Percentiles rank a stretch among this genome's conserved stretches.
phyloP scores from a whole-genome alignment of 2,888 invertebrate species.

The Eupeodes luniger region DNA sequence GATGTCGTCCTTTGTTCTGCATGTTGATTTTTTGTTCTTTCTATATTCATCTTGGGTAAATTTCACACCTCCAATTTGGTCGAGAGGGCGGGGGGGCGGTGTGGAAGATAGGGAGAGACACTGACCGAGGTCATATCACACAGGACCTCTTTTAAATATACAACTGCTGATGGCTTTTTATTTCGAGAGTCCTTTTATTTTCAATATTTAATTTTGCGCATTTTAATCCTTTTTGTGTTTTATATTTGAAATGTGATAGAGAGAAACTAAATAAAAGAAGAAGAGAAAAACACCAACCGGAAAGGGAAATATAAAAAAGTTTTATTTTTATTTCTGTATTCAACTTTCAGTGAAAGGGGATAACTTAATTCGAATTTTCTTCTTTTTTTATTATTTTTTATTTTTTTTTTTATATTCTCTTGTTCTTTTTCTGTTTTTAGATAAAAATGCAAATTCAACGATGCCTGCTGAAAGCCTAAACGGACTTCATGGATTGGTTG shows the following conservation, averaged over 20 bases:
- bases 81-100: not conserved
- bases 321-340: constrained; percentile 5
- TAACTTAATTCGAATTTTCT: constrained; percentile 32
- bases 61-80: constrained; percentile 45
- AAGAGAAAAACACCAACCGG: constrained; percentile 6
- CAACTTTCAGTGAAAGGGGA: constrained; percentile 38
- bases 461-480: constrained; percentile 78
- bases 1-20: constrained; percentile 59
- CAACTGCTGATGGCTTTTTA: constrained; percentile 12
- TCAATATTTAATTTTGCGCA: constrained; percentile 71
- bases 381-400: constrained; percentile 9
- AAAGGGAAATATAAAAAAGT: constrained; percentile 5
- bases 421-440: constrained; percentile 20
- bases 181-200: constrained; percentile 42
- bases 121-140: constrained; percentile 44
- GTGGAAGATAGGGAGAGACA: not conserved
- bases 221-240: constrained; percentile 61
- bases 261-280: constrained; percentile 19
- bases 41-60: constrained; percentile 33
- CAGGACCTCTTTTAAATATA: constrained; percentile 33
- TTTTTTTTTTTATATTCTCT: no score
- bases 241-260: constrained; percentile 60
- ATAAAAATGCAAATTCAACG: constrained; percentile 71
- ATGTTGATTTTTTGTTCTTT: constrained; percentile 24
- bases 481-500: constrained; percentile 83